phyloP scores from a whole-genome alignment of 2,113 vertebrate species.

The Atlantisia rogersi region DNA sequence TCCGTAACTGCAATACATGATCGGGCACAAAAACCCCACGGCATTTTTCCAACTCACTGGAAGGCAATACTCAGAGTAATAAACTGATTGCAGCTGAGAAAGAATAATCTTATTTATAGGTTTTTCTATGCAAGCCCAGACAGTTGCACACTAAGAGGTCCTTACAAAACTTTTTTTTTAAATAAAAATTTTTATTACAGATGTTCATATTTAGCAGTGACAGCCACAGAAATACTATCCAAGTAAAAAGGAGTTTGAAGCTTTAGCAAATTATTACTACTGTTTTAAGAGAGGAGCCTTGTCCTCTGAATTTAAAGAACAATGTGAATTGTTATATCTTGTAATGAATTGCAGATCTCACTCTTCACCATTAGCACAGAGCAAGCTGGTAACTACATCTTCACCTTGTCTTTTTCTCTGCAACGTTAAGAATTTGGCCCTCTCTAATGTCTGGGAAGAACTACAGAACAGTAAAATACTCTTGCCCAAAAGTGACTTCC shows the following conservation, averaged over 20 bases:
- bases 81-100: background rate
- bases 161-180: background rate
- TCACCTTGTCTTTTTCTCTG: too few relatives aligned
- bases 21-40: background rate
- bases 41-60: background rate
- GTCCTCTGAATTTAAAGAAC: background rate
- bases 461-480: background rate
- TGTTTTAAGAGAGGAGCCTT: background rate
- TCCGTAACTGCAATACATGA: background rate
- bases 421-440: background rate
- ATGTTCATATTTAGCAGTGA: background rate
- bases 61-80: background rate
- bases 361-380: background rate
- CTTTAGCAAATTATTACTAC: background rate
- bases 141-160: background rate
- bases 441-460: background rate
- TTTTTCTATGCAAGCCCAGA: background rate
- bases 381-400: background rate
- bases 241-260: background rate
- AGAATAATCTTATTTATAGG: background rate
- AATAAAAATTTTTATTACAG: background rate
- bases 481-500: background rate
- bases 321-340: background rate
- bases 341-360: background rate
- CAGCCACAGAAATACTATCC: background rate